A percentile compares a stretch with the other conserved stretches of the same genome.
phyloP scores from a whole-genome alignment of 2,888 invertebrate species.

The Hypolimnas misippus region DNA sequence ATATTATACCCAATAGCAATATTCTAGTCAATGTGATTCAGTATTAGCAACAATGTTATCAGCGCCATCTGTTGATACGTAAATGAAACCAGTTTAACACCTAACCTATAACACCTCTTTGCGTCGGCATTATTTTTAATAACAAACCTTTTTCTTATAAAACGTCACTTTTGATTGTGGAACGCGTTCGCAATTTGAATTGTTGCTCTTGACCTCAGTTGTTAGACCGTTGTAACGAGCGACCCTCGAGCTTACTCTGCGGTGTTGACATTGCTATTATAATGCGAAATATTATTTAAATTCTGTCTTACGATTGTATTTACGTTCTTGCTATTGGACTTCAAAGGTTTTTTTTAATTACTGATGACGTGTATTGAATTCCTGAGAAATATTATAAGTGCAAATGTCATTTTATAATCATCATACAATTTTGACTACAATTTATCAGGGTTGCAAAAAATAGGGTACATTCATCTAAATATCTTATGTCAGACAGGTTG shows the following conservation, averaged over 20 bases:
- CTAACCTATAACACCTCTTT: not conserved
- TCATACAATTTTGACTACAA: too few relatives aligned
- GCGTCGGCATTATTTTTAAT: not conserved
- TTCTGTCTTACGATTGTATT: not conserved
- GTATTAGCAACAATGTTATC: not conserved
- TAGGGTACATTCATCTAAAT: too few relatives aligned
- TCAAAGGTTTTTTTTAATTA: not conserved
- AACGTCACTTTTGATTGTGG: slow-evolving; percentile 13
- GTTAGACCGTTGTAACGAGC: slow-evolving; percentile 20
- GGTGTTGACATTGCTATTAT: not conserved
- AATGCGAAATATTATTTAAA: slow-evolving; percentile 3
- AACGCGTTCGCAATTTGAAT: slow-evolving; percentile 14
- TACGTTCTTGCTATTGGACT: not conserved
- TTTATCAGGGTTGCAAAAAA: too few relatives aligned
- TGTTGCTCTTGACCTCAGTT: slow-evolving; percentile 24
- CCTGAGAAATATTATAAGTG: too few relatives aligned
- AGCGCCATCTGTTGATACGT: not conserved
- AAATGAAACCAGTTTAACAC: not conserved
- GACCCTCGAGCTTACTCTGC: not conserved
- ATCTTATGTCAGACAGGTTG: too few relatives aligned
- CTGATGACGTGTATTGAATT: not conserved
- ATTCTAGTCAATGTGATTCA: too few relatives aligned
- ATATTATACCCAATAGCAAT: not conserved
- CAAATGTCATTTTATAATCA: too few relatives aligned
- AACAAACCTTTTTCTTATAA: not conserved